A percentile compares a stretch with the other conserved stretches of the same genome.
These are phyloP conservation scores for Bombus waltoni DNA, from an alignment of 1,140 invertebrate genomes.

Conservation along the genomic window DNA sequence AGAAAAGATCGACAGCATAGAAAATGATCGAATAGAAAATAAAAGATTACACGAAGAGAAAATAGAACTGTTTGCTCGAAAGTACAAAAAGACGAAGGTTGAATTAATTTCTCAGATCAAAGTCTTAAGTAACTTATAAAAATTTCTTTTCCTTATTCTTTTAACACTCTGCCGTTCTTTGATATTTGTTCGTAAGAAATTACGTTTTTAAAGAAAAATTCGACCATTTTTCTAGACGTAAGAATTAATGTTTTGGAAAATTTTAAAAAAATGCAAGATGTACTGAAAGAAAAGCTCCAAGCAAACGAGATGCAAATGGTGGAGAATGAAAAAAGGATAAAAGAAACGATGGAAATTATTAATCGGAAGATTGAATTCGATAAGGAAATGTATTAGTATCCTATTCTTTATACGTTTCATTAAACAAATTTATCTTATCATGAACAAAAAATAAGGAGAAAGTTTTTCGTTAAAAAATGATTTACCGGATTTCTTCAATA, in stretches of 20 bases:
- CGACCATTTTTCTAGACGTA: conserved; percentile 59
- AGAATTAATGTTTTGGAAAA: conserved; percentile 74
- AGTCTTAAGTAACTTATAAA: conserved; percentile 67
- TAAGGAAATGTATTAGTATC: conserved; percentile 70
- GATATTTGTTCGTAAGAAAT: not conserved
- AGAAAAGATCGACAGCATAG: conserved; percentile 53
- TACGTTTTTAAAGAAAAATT: not conserved
- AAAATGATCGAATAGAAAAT: conserved; percentile 56
- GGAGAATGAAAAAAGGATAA: conserved; percentile 61
- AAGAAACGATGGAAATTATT: conserved; percentile 54
- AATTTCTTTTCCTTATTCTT: not conserved
- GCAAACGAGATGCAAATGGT: conserved; percentile 44
- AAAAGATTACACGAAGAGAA: conserved; percentile 59
- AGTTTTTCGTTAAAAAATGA: conserved; percentile 12
- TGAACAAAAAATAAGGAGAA: not conserved
- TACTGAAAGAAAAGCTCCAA: conserved; percentile 64
- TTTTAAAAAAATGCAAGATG: conserved; percentile 65
- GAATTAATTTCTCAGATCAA: conserved; percentile 69
- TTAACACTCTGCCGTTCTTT: not conserved
- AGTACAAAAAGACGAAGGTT: conserved; percentile 66
- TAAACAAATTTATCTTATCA: not conserved
- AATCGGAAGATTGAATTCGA: conserved; percentile 67
- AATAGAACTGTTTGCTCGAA: conserved; percentile 60
- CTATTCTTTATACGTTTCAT: not conserved
- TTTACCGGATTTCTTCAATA: conserved; percentile 3